A percentile compares a stretch with the other conserved stretches of the same genome.
phyloP scores from a whole-genome alignment of 1,140 invertebrate species.

The Pseudomyrmex dendroicus region DNA sequence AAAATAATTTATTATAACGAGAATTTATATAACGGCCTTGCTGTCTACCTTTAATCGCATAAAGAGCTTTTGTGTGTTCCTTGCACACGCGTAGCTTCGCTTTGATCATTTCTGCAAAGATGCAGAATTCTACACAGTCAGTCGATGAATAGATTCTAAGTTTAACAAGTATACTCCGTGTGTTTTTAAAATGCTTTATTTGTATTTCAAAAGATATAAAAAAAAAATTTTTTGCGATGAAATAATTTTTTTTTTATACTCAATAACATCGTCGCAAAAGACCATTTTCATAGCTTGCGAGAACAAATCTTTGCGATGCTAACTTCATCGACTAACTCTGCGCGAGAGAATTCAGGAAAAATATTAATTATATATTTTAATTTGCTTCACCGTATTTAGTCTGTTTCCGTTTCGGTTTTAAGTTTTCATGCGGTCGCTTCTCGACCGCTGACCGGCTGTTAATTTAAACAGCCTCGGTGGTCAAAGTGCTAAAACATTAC shows the following conservation, averaged over 20 bases:
- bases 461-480: conserved; percentile 19
- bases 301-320: not conserved
- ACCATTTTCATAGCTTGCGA: not conserved
- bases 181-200: conserved; percentile 2
- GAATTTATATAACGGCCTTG: not conserved
- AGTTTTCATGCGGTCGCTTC: not conserved
- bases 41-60: conserved; percentile 1
- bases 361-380: conserved; percentile 31
- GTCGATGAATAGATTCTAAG: conserved; percentile 12
- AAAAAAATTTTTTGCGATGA: no score
- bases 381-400: not conserved
- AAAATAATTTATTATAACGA: conserved; percentile 36
- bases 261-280: not conserved
- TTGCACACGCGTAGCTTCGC: not conserved
- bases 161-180: conserved; percentile 1
- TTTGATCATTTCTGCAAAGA: conserved; percentile 31
- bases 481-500: conserved; percentile 12
- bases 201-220: not conserved
- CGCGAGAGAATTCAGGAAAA: not conserved
- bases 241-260: no score
- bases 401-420: not conserved
- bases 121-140: conserved; percentile 7
- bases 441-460: not conserved
- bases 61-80: conserved; percentile 20
- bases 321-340: not conserved